These are phyloP conservation scores for Leptodactylus fallax DNA, from an alignment of 2,797 vertebrate genomes.

Conservation along the genomic window DNA sequence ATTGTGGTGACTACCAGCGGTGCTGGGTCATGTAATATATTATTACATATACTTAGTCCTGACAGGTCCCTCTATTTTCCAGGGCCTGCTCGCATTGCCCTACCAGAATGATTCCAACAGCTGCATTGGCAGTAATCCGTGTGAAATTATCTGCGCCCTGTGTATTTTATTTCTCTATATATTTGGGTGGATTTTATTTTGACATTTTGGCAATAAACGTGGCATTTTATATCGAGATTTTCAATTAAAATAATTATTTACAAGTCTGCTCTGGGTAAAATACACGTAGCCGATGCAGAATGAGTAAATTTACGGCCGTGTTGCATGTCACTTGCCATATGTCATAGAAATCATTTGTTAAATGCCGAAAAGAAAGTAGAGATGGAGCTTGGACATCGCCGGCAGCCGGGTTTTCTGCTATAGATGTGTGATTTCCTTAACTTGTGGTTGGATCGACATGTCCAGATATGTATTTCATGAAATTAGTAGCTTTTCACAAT, in stretches of 20 bases:
- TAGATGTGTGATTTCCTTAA: too few relatives aligned
- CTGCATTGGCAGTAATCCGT: slow-evolving; percentile 18
- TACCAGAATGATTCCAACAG: neutral
- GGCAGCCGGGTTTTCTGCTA: too few relatives aligned
- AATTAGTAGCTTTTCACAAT: too few relatives aligned
- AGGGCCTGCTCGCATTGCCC: neutral
- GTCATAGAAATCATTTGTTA: too few relatives aligned
- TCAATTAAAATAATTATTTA: slow-evolving; percentile 23
- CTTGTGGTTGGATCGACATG: too few relatives aligned
- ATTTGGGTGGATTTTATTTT: neutral
- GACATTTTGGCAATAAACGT: slow-evolving; percentile 6
- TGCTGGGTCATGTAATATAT: neutral
- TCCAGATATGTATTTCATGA: too few relatives aligned
- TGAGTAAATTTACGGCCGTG: too few relatives aligned
- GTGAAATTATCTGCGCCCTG: slow-evolving; percentile 13
- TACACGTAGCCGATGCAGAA: neutral
- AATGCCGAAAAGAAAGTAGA: too few relatives aligned
- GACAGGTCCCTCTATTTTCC: neutral
- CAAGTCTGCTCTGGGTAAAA: slow-evolving; percentile 19
- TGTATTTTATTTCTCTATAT: neutral
- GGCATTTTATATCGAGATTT: slow-evolving; percentile 28
- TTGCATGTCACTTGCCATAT: too few relatives aligned
- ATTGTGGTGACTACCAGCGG: neutral
- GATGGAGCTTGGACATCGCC: too few relatives aligned
- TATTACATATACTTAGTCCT: neutral